Evolutionary conservation across 2,888 invertebrate species (phyloP).

Genomic region (Anodontia alba): DNA sequence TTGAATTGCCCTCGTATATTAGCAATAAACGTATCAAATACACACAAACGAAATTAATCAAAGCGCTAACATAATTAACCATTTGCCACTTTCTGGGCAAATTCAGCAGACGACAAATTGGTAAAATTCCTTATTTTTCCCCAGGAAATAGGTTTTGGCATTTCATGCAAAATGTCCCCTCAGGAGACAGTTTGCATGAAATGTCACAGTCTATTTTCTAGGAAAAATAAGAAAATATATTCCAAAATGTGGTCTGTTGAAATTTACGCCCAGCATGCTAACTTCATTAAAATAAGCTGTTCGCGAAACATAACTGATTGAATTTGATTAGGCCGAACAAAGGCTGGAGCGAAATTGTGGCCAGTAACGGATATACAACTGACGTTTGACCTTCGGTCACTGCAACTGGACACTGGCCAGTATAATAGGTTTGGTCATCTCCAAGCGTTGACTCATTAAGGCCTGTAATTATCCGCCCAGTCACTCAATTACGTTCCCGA

Average conservation of each 20-base stretch:
- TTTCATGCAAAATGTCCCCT: too few species aligned
- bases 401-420: background rate
- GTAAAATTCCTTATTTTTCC: too few species aligned
- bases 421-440: background rate
- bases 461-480: background rate
- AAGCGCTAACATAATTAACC: too few species aligned
- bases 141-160: too few species aligned
- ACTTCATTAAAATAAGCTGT: background rate
- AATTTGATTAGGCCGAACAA: background rate
- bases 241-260: too few species aligned
- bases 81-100: too few species aligned
- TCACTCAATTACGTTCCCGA: background rate
- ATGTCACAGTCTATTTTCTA: too few species aligned
- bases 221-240: too few species aligned
- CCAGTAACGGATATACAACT: background rate
- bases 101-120: too few species aligned
- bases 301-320: background rate
- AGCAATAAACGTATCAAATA: background rate
- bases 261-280: too few species aligned
- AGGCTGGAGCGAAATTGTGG: background rate
- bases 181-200: too few species aligned
- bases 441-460: background rate
- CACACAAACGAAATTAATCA: background rate
- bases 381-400: slow-evolving; percentile 1
- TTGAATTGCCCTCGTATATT: too few species aligned